Conservation (phyloP, 2,888 invertebrate species). For the Oxystoma pomonae region DNA sequence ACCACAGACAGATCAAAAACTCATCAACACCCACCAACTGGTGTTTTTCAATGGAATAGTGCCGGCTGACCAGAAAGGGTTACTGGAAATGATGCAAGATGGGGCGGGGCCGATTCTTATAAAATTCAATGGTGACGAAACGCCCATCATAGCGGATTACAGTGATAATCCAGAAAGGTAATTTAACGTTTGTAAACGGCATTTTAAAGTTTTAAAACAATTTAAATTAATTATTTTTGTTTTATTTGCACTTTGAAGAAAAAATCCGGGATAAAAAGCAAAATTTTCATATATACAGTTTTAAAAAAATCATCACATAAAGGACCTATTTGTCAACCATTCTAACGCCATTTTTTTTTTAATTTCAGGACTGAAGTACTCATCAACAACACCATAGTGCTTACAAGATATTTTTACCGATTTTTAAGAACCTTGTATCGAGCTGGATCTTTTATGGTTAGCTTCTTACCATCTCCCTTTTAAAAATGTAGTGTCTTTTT, state of each 20-base stretch:
- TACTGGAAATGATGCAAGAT: not conserved
- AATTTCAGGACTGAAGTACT: conserved; percentile 19
- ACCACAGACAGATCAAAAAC: not conserved
- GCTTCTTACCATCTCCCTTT: conserved; percentile 7
- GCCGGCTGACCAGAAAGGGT: not conserved
- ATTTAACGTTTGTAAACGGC: no score
- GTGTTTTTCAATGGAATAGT: not conserved
- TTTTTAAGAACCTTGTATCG: conserved; percentile 14
- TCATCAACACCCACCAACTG: not conserved
- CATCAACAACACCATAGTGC: conserved; percentile 18
- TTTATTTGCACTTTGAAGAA: no score
- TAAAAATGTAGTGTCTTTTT: not conserved
- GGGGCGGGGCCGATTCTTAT: not conserved
- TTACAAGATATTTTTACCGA: conserved; percentile 13
- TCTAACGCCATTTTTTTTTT: no score
- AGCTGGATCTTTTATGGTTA: conserved; percentile 10
- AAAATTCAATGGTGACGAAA: not conserved
- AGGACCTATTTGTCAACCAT: no score
- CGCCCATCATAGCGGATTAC: not conserved
- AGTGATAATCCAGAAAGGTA: not conserved
- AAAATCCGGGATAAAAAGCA: no score
- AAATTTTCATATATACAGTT: no score
- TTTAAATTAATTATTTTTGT: no score
- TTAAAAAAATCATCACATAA: no score
- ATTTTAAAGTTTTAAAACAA: no score